phyloP scores from a whole-genome alignment of 2,797 vertebrate genomes.

The Hipposideros larvatus region DNA sequence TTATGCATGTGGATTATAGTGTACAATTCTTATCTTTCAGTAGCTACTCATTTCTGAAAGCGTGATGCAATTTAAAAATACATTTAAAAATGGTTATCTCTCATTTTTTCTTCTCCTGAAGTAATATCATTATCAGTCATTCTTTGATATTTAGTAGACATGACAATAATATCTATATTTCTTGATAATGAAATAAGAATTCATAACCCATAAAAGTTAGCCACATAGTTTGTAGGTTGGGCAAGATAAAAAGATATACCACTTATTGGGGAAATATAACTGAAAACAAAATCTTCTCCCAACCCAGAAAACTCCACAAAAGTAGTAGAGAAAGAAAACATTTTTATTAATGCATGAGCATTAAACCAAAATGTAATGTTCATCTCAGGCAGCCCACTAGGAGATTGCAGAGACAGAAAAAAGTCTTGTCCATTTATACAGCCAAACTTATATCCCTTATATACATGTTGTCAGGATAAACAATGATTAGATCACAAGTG shows the following conservation, averaged over 20 bases:
- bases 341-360: neutral
- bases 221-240: neutral
- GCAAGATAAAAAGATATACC: neutral
- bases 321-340: neutral
- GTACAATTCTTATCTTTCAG: neutral
- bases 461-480: neutral
- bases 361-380: neutral
- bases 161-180: neutral
- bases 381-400: neutral
- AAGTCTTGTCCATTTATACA: neutral
- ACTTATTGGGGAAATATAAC: neutral
- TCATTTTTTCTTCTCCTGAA: conserved; percentile 11
- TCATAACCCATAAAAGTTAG: neutral
- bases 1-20: neutral
- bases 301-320: neutral
- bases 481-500: neutral
- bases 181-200: neutral
- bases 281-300: neutral
- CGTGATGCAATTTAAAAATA: neutral
- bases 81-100: neutral
- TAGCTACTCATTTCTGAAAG: neutral
- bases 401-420: neutral
- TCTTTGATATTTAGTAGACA: conserved; percentile 8
- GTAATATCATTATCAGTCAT: neutral
- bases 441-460: neutral